These are phyloP conservation scores for Bugula neritina DNA, from an alignment of 2,888 invertebrate species.

Conservation along the genomic window DNA sequence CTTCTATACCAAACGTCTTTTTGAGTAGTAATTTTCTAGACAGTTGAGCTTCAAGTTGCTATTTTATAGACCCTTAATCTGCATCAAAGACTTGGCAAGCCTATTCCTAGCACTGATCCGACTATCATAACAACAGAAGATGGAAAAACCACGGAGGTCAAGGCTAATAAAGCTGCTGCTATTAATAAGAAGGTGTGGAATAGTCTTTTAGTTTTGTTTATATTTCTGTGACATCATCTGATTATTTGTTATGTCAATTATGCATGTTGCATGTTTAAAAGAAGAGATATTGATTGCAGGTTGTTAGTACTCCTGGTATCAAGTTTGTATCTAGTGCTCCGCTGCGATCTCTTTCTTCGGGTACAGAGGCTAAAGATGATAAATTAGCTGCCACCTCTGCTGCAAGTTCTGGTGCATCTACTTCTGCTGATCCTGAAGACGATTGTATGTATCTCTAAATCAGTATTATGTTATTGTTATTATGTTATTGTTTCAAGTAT, in stretches of 20 bases:
- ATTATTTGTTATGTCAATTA: background rate
- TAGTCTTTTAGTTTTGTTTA: no score
- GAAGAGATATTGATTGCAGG: no score
- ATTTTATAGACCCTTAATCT: slow-evolving; percentile 68
- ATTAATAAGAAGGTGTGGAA: background rate
- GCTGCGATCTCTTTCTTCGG: slow-evolving; percentile 15
- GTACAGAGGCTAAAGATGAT: slow-evolving; percentile 30
- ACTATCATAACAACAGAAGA: slow-evolving; percentile 63
- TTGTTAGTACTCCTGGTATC: slow-evolving; percentile 27
- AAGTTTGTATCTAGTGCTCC: slow-evolving; percentile 28
- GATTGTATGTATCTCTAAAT: background rate
- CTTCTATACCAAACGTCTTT: no score
- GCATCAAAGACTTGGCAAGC: slow-evolving; percentile 93
- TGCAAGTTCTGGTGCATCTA: slow-evolving; percentile 18
- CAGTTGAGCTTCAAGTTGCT: no score
- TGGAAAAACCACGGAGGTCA: slow-evolving; percentile 17
- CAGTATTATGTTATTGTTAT: no score
- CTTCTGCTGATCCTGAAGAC: slow-evolving; percentile 2
- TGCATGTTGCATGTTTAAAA: no score
- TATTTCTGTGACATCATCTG: no score
- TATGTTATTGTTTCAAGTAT: no score
- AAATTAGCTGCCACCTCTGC: slow-evolving; percentile 1
- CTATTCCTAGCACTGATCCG: slow-evolving; percentile 90
- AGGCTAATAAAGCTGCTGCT: slow-evolving; percentile 2
- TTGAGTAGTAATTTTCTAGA: no score